Base-by-base conservation (phyloP, 2,888 invertebrate genomes). In the Calameuta filiformis region DNA sequence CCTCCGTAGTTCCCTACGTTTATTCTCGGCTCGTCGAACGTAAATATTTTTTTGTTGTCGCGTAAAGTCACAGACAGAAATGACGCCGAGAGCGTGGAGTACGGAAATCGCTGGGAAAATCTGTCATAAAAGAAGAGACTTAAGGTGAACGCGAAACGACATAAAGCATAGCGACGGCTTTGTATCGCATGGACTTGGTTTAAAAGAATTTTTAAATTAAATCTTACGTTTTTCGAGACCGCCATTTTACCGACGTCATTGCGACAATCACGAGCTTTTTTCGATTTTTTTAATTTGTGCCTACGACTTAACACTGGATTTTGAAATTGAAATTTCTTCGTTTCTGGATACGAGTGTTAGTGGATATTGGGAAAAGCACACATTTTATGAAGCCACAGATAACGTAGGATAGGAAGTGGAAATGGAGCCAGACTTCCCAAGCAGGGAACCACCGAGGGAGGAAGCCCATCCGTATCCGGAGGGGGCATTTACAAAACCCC, bases 401-500 rank as follows among this genome's bases (percentile, higher is more conserved):
- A 77, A 77, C 76, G 73, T 75, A 79, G 76, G 76, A 77, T 83
- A 81, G 79, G 77, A 81, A 82, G 74, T 56, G 56, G 23, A 56
- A 56, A 23, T 75, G 77, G 78, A 81, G 76, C 35, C 79, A 79
- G 79, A 81, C 81, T 83, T 82, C 56, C 81, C 78, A 79, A 79
- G 73, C 78, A 69, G 79, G 76, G 77, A 81, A 80, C 69, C 78
- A 76, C 75, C 77, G 78, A 81, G 82, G 81, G 82, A 82, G 82
- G 81, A 85, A 82, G 84, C 81, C 82, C 82, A 82, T 85, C 83
- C 83, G 84, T 80, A 79, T 81, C 81, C 30, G 56, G 78, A 83
- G 83, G 82, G 82, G 84, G 83, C 83, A 81, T 84, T 83, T 81
- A 85, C 83, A 83, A 85, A 85, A 83, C 81, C 80, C 81, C 79